phyloP scores from a whole-genome alignment of 1,140 invertebrate genomes.

The Doryteuthis pealeii region DNA sequence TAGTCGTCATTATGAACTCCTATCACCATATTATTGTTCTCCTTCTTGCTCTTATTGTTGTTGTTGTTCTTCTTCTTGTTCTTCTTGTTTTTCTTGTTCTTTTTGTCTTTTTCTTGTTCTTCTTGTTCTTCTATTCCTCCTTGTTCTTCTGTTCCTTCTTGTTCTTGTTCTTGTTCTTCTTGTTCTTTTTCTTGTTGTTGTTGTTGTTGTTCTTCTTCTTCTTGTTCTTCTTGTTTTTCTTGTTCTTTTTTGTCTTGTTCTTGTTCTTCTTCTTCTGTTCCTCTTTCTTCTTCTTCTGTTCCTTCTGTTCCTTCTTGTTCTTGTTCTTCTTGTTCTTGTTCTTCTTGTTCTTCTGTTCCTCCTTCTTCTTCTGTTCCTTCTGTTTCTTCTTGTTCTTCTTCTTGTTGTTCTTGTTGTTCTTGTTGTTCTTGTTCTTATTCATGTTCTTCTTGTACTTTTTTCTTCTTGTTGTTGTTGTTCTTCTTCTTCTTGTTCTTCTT shows the following conservation, averaged over 20 bases:
- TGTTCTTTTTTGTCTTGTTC: neutral
- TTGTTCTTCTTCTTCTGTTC: neutral
- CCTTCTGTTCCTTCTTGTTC: neutral
- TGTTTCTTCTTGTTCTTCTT: neutral
- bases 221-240: neutral
- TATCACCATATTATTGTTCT: too few relatives aligned
- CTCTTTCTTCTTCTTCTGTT: neutral
- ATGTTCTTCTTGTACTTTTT: neutral
- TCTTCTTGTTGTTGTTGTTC: neutral
- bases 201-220: neutral
- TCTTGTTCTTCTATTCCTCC: neutral
- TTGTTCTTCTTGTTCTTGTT: neutral
- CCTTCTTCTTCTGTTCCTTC: neutral
- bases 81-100: neutral
- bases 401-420: neutral
- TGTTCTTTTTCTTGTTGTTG: neutral
- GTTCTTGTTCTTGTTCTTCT: neutral
- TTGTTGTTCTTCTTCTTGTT: too few relatives aligned
- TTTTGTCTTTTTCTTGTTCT: neutral
- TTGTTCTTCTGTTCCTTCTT: neutral
- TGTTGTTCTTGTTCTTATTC: neutral
- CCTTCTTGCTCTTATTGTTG: too few relatives aligned
- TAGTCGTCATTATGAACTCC: too few relatives aligned
- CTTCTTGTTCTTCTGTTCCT: neutral
- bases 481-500: neutral